phyloP scores from a whole-genome alignment of 2,797 vertebrate species.

The Enteromius radiatus region DNA sequence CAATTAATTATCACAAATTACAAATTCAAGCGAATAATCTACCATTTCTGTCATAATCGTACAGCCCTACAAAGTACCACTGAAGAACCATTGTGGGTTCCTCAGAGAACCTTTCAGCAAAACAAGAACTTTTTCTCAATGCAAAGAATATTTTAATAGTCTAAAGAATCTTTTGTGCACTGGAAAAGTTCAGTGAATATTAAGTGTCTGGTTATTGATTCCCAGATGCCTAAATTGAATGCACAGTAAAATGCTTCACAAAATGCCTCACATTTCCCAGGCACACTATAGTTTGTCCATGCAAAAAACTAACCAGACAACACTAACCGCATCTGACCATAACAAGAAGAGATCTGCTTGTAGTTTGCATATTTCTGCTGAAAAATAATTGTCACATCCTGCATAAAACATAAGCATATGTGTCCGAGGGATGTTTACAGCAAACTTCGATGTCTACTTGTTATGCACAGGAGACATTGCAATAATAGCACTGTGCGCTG shows the following conservation, averaged over 20 bases:
- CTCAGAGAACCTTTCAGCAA: neutral
- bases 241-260: neutral
- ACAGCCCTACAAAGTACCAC: neutral
- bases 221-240: neutral
- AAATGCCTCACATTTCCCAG: conserved; percentile 15
- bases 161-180: neutral
- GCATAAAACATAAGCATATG: conserved; percentile 44
- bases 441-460: conserved; percentile 36
- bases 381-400: conserved; percentile 47
- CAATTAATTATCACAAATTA: too few species aligned
- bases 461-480: conserved; percentile 49
- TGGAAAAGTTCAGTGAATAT: neutral
- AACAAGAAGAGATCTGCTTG: conserved; percentile 38
- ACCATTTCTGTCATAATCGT: too few species aligned
- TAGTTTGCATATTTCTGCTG: conserved; percentile 1
- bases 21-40: too few species aligned
- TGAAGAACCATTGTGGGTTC: neutral
- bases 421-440: conserved; percentile 39
- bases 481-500: conserved; percentile 49
- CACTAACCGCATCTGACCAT: conserved; percentile 27
- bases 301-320: neutral
- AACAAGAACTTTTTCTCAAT: neutral
- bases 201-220: neutral
- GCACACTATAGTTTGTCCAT: neutral
- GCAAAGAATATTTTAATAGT: neutral